Evolutionary conservation across 2,888 invertebrate species (phyloP), one percentile per base, ranked within the genome.

Genomic region (Torymus texanus): DNA sequence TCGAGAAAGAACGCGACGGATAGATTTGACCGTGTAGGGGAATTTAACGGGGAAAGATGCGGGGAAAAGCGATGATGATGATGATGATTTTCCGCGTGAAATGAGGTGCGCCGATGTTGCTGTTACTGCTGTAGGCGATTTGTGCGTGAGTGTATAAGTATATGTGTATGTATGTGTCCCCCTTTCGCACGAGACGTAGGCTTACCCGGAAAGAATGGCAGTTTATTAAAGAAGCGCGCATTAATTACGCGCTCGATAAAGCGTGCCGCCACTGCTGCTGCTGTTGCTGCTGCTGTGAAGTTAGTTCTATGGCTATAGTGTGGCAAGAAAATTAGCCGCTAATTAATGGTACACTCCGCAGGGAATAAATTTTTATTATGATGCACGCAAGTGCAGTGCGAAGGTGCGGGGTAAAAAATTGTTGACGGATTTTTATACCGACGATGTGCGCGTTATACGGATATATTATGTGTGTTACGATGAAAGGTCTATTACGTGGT

Each of bases 161-260:
- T 24, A 0, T 5, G 2, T n/a, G 12, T 18, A 2, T 21, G 21
- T 21, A 21, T 21, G 21, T 53, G 68, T 50, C 74, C 65, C 67
- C 66, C 73, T 81, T 81, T 72, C 77, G 73, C 62, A 68, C 41
- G 29, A 63, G 8, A 53, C 29, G 16, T 58, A 11, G 14, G 70
- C 63, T 81, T 81, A 66, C 67, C 14, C 50, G 16, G 70, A 81
- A 81, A 81, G 81, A 82, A 79, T 82, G 77, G 68, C 81, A 78
- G 72, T 82, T 79, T 79, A 79, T 79, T 79, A 79, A 67, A 70
- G 76, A 75, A 73, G 73, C 62, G 73, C 62, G 79, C 81, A 79
- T 79, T 82, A 82, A 82, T 82, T 82, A 82, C 81, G 68, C 62
- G 79, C 78, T 79, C 79, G 77, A 81, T 81, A 79, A 78, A 81